Evolutionary conservation across 2,797 vertebrate species (phyloP).

Genomic region (Myotis planiceps): DNA sequence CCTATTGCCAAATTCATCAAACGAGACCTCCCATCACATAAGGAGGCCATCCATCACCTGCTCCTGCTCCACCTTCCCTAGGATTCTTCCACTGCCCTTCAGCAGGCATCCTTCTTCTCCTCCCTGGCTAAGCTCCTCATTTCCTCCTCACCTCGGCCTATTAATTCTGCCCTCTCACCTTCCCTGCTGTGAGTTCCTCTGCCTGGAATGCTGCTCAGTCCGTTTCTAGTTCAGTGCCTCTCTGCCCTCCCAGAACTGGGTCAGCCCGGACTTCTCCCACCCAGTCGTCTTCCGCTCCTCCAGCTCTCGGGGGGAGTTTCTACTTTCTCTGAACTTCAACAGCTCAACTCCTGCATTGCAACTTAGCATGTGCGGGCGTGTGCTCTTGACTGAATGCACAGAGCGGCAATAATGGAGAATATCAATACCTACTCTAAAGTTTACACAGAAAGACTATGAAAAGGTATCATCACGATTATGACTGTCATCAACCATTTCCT

Average conservation of each 20-base stretch:
- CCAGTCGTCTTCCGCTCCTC: background rate
- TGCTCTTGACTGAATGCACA: background rate
- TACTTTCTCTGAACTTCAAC: background rate
- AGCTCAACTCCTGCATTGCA: background rate
- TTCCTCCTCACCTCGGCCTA: background rate
- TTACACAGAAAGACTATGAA: background rate
- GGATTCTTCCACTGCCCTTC: background rate
- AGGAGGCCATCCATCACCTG: background rate
- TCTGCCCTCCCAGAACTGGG: background rate
- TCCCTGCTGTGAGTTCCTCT: background rate
- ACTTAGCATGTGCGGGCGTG: background rate
- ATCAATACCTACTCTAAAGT: background rate
- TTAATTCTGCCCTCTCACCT: background rate
- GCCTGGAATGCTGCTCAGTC: background rate
- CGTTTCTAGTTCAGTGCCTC: background rate
- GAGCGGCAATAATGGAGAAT: background rate
- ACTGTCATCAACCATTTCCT: background rate
- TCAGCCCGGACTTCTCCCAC: background rate
- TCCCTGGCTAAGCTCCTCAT: background rate
- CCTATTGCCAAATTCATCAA: slow-evolving; percentile 63
- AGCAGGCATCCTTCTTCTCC: background rate
- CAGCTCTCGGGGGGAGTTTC: background rate
- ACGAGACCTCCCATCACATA: slow-evolving; percentile 51
- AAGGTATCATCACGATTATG: background rate
- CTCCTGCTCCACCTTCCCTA: background rate